Evolutionary conservation across 2,888 invertebrate genomes (phyloP).

Genomic region (Eulithis prunata): DNA sequence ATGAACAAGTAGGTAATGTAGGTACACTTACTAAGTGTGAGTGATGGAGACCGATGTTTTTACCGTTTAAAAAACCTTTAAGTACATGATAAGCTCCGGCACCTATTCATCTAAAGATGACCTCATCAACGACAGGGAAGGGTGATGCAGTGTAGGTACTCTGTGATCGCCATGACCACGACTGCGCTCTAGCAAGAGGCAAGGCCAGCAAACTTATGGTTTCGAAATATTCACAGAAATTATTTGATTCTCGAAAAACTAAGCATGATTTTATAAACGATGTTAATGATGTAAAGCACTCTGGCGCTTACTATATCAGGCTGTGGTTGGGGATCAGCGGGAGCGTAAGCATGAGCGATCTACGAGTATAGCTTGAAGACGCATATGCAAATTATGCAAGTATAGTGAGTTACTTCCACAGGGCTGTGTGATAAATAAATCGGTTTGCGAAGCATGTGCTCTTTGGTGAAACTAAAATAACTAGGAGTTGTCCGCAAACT

Average conservation of each 20-base stretch:
- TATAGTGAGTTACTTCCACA: neutral
- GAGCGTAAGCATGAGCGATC: neutral
- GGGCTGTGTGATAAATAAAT: no score
- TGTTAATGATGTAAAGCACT: slow-evolving; percentile 20
- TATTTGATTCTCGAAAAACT: slow-evolving; percentile 32
- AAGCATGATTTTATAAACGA: slow-evolving; percentile 27
- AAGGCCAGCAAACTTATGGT: slow-evolving; percentile 40
- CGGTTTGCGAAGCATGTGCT: no score
- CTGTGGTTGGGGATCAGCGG: neutral
- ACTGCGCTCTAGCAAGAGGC: slow-evolving; percentile 32
- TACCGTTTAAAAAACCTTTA: neutral
- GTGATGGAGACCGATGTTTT: no score
- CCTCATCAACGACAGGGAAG: slow-evolving; percentile 40
- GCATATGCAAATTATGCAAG: no score
- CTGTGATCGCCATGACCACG: slow-evolving; percentile 29
- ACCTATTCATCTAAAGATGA: slow-evolving; percentile 28
- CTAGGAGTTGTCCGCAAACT: no score
- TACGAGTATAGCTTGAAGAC: no score
- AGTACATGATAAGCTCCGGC: neutral
- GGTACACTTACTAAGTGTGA: no score
- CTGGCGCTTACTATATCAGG: slow-evolving; percentile 8
- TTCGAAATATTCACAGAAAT: slow-evolving; percentile 40
- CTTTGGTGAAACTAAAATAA: no score
- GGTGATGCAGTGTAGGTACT: slow-evolving; percentile 32
- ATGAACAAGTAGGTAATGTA: no score